Evolutionary conservation across 2,113 vertebrate genomes (phyloP), one percentile per base, ranked within the genome.

Genomic region (Mohoua ochrocephala): DNA sequence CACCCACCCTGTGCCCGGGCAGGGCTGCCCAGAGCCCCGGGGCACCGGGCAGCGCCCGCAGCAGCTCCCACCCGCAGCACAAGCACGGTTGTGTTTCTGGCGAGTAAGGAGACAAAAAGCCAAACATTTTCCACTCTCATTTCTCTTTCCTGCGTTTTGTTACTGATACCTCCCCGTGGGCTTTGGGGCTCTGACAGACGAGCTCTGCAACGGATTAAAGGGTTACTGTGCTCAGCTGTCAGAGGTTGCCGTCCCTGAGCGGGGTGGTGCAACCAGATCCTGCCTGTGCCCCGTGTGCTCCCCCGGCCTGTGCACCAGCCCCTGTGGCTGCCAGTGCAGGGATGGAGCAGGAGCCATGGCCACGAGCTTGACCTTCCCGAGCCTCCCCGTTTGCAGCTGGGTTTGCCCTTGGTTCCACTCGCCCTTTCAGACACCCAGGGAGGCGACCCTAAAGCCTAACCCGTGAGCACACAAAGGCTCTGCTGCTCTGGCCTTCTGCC

Each of bases 171-270:
- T 96, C 96, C 96, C 96, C 27, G 1, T 56, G 96, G 96, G 96
- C 89, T 86, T 52, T 92, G 89, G 92, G 70, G 89, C 94, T 96
- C 96, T 97, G 96, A 97, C 96, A 97, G 96, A 96, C 28, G 91
- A 97, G 96, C 93, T 95, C 96, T 95, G 96, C 93, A 86, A 70
- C 10, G 89, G 96, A 97, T 97, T 97, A 97, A 95, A 97, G 96
- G 91, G 96, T 96, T 92, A 92, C 96, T 93, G 94, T 95, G 96
- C 94, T 97, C 96, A 97, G 95, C 96, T 97, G 96, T 95, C 95
- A 87, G 93, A 88, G 94, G 95, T 70, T 93, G 93, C 94, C 3
- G 71, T 76, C 91, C 94, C 92, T 11, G 42, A 33, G 76, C 12
- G 8, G 92, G 91, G 63, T 9, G 68, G 45, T 93, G 95, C 86